Evolutionary conservation across 2,797 vertebrate species (phyloP).

Genomic region (Aselliscus stoliczkanus): DNA sequence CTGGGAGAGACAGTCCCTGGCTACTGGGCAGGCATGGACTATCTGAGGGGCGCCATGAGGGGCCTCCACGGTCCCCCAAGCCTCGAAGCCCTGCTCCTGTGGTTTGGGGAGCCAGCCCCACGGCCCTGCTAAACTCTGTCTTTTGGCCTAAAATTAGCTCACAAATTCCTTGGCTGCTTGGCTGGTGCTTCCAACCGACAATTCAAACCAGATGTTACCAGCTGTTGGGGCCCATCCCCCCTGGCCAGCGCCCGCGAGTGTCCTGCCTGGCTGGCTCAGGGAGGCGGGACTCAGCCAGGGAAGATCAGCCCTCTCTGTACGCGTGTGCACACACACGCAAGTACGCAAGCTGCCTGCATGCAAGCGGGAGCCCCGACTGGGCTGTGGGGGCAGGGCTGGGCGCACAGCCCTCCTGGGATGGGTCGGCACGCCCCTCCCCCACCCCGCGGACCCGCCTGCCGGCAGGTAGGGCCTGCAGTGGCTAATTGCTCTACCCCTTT

Average conservation of each 20-base stretch:
- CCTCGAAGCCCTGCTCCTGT: neutral
- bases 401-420: neutral
- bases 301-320: neutral
- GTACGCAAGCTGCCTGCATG: too few species aligned
- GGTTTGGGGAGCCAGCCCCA: constrained; percentile 16
- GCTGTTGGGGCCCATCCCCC: constrained; percentile 37
- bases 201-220: constrained; percentile 76
- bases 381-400: neutral
- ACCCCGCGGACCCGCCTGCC: neutral
- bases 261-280: neutral
- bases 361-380: too few species aligned
- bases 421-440: neutral
- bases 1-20: neutral
- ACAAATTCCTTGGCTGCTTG: constrained; percentile 61
- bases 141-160: constrained; percentile 67
- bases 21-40: fast-evolving
- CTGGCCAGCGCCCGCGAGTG: neutral
- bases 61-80: neutral
- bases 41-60: fast-evolving
- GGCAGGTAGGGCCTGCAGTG: fast-evolving
- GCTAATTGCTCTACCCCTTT: neutral
- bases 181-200: constrained; percentile 19
- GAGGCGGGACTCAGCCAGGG: neutral
- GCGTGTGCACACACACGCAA: fast-evolving
- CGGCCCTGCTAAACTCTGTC: neutral